phyloP scores from a whole-genome alignment of 1,140 invertebrate species.

The Drosophila biarmipes region DNA sequence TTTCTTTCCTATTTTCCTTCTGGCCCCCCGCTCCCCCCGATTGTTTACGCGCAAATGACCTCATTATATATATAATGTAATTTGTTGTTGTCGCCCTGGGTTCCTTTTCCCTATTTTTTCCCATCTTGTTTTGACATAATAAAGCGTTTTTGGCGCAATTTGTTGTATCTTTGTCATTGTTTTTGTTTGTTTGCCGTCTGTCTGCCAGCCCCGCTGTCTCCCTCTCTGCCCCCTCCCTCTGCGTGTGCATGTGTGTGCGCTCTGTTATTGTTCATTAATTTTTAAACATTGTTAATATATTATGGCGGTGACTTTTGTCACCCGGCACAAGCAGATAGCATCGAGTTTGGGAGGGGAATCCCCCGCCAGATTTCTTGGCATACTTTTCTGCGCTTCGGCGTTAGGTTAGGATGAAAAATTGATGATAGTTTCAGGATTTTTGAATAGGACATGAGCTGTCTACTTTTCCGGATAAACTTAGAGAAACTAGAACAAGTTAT shows the following conservation, averaged over 20 bases:
- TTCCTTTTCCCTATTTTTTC: slow-evolving; percentile 24
- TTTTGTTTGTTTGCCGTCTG: slow-evolving; percentile 35
- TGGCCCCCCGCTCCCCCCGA: slow-evolving; percentile 39
- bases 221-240: neutral
- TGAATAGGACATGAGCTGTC: neutral
- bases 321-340: slow-evolving; percentile 17
- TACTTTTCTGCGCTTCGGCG: slow-evolving; percentile 3
- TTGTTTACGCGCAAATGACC: slow-evolving; percentile 82
- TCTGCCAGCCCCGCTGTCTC: slow-evolving; percentile 3
- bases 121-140: slow-evolving; percentile 71
- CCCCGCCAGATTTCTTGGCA: slow-evolving; percentile 6
- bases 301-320: slow-evolving; percentile 50
- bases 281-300: slow-evolving; percentile 75
- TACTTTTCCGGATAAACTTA: no score
- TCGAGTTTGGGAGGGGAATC: neutral
- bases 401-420: neutral
- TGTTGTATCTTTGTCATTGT: slow-evolving; percentile 27
- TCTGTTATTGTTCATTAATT: slow-evolving; percentile 76
- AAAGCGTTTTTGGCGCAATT: slow-evolving; percentile 74
- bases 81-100: slow-evolving; percentile 56
- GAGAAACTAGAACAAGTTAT: no score
- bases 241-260: slow-evolving; percentile 14
- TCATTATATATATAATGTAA: slow-evolving; percentile 78
- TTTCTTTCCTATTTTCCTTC: slow-evolving; percentile 1
- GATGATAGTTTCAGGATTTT: neutral